Base-by-base conservation (phyloP, 2,888 invertebrate species). In the Epistrophe grossulariae region DNA sequence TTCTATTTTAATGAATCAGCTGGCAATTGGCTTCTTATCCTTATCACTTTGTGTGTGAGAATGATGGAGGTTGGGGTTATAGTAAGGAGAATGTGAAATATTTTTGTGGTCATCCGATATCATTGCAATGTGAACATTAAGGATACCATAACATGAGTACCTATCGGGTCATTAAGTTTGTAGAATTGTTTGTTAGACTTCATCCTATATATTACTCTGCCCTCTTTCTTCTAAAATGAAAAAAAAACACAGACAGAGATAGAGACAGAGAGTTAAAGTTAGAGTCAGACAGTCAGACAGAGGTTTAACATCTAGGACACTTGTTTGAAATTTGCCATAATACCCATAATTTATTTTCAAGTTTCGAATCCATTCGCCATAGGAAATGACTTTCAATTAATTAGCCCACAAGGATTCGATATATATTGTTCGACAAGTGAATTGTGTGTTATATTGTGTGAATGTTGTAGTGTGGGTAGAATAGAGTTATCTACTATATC, bases 331-430 rank as follows among this genome's bases (percentile, higher is more conserved):
- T 83, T n/a, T 83, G 83, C 79, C 59, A 83, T 68, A 83, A 79
- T 83, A 55, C 72, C 79, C 43, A 83, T 72, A 78, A 83, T 83
- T 83, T 83, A 83, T 83, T 78, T 77, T 60, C 72, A 43, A 70
- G 40, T 55, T 70, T 40, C 70, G 40, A 55, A 73, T 40, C 40
- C 60, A 66, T 60, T 83, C 43, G 73, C 60, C 38, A 77, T 68
- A 79, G 78, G 72, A 83, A 79, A 79, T 72, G 72, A 68, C 78
- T 78, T 83, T 83, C 79, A 83, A 83, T 83, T 83, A 83, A 78
- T 79, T 79, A 73, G 66, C 43, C 73, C 78, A 71, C 43, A 78
- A 70, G 78, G 64, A 71, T 72, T 82, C 64, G 62, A 78, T 70
- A 50, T 9, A 7, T 48, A 28, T 48, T 24, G 60, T 62, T 40